Percentiles rank a stretch among this genome's conserved stretches.
Evolutionary conservation across 2,888 invertebrate genomes (phyloP).

Genomic region (Drosophila acutilabella): DNA sequence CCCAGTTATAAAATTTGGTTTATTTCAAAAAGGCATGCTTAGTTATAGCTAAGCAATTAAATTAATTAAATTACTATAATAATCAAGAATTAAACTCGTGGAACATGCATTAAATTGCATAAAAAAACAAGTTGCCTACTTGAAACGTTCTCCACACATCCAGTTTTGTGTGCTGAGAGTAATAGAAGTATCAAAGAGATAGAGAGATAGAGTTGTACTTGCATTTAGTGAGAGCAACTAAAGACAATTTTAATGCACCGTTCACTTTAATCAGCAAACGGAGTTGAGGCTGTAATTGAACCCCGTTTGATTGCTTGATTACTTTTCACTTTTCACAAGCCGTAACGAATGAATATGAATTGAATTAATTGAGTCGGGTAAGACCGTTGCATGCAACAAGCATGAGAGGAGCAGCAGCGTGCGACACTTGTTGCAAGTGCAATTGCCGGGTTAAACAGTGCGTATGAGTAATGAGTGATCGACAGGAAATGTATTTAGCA

Average conservation of each 20-base stretch:
- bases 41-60: neutral
- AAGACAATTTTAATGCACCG: conserved; percentile 16
- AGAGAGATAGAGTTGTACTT: conserved; percentile 3
- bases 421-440: conserved; percentile 31
- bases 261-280: conserved; percentile 52
- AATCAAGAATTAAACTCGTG: neutral
- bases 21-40: neutral
- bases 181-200: neutral
- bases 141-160: conserved; percentile 92
- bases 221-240: conserved; percentile 19
- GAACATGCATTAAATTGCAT: conserved; percentile 22
- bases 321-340: conserved; percentile 54
- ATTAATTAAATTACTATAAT: neutral
- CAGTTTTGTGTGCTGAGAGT: conserved; percentile 85
- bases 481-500: conserved; percentile 76
- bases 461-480: conserved; percentile 73
- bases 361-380: conserved; percentile 59
- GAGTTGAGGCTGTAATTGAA: conserved; percentile 16
- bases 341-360: conserved; percentile 40
- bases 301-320: conserved; percentile 8
- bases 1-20: neutral
- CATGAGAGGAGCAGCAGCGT: neutral
- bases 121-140: conserved; percentile 87
- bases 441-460: conserved; percentile 60
- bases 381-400: conserved; percentile 7